Base-by-base conservation (phyloP, 2,888 invertebrate species). In the Rhogogaster chlorosoma region DNA sequence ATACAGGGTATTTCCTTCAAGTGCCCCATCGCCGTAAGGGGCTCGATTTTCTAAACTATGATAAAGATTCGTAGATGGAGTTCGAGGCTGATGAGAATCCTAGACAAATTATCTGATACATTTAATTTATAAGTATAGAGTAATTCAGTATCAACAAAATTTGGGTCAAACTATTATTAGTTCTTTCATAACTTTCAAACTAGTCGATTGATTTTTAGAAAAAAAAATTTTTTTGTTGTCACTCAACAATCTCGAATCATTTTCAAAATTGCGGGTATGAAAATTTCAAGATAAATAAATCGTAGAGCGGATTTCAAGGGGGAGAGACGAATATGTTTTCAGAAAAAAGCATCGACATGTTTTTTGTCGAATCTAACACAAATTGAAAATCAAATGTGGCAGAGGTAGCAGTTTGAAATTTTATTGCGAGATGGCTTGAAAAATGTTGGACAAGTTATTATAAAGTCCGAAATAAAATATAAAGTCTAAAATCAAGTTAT, bases 1-100 rank as follows among this genome's bases (percentile, higher is more conserved):
- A 29, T 67, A 67, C 32, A 32, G 67, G 67, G 18, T 67, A 26
- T 67, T 67, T 67, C 5, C 15, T 32, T 67, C 7, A 67, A 67
- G 32, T 67, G 7, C 18, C 32, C 18, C 29, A 67, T 32, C 32
- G 18, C 32, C 29, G 18, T 18, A 15, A 12, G 67, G 32, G 29
- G 32, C 5, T 67, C 4, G 32, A 15, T 18, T 67, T 12, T 26
- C 18, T 12, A 67, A 32, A 67, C 18, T 32, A 18, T 67, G 32
- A 32, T n/a, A 22, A 67, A 67, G 18, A 67, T 26, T 61, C 29
- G 12, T 26, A 64, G 29, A 29, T n/a, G 12, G 7, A 64, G 22
- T 64, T 61, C 10, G 1, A 26, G 91, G 89, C 18, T n/a, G 71
- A 91, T 53, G 7, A 10, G 10, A 12, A 42, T 0, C 9, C 42